Conservation (phyloP, 2,797 vertebrate genomes). For the Buceros bicornis region DNA sequence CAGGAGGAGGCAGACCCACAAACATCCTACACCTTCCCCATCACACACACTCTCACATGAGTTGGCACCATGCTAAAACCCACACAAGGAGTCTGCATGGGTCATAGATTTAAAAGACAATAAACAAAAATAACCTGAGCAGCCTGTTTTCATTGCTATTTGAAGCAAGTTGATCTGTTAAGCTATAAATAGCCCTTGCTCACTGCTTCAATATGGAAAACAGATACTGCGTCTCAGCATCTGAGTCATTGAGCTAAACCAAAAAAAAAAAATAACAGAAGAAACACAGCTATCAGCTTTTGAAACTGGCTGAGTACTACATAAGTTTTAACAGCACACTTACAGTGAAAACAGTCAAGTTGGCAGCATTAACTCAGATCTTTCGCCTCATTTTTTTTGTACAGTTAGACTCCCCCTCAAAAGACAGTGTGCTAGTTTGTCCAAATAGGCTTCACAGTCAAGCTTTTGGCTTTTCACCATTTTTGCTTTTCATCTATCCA, state of each 20-base stretch:
- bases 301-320: background rate
- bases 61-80: background rate
- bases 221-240: background rate
- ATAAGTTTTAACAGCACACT: background rate
- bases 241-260: background rate
- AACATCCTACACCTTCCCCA: background rate
- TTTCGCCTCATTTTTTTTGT: background rate
- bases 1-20: background rate
- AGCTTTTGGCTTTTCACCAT: background rate
- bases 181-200: background rate
- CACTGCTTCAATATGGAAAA: background rate
- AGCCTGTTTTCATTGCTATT: background rate
- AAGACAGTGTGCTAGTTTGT: background rate
- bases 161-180: background rate
- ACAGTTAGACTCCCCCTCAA: background rate
- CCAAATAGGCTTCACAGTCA: background rate
- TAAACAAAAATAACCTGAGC: background rate
- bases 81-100: accelerated
- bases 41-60: background rate
- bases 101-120: background rate
- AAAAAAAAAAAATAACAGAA: background rate
- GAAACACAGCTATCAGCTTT: background rate
- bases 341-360: background rate
- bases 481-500: constrained; percentile 11
- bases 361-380: background rate